Evolutionary conservation across 2,797 vertebrate species (phyloP).

Genomic region (Acanthornis magna): DNA sequence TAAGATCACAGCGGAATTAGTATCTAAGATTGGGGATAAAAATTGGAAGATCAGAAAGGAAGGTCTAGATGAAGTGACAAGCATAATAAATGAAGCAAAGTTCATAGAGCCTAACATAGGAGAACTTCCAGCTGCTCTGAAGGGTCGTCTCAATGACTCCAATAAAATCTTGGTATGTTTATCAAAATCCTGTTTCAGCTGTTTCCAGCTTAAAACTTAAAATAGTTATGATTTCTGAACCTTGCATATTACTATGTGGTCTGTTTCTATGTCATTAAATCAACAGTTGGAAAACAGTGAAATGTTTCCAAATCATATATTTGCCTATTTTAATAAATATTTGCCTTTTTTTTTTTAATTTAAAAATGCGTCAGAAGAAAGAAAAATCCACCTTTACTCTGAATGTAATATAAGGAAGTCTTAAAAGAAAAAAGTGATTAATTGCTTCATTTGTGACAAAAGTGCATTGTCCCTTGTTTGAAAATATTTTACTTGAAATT

Average conservation of each 20-base stretch:
- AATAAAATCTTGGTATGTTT: conserved; percentile 94
- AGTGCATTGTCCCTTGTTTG: background rate
- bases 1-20: conserved; percentile 90
- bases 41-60: conserved; percentile 99
- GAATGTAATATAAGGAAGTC: background rate
- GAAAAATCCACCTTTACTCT: background rate
- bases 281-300: background rate
- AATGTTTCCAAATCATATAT: background rate
- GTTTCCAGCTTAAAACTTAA: background rate
- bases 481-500: background rate
- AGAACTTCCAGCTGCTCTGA: conserved; percentile 89
- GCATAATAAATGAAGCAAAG: conserved; percentile 94
- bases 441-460: background rate
- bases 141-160: conserved; percentile 90
- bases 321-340: background rate
- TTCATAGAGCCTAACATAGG: conserved; percentile 91
- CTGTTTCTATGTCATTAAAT: background rate
- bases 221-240: background rate
- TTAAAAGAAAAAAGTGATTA: background rate
- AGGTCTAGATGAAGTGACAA: conserved; percentile 89
- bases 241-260: background rate
- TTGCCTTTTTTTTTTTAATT: background rate
- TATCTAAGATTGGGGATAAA: conserved; percentile 93
- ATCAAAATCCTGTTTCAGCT: background rate
- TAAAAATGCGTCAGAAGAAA: background rate